Base-by-base conservation (phyloP, 2,797 vertebrate genomes). In the Sorex maritimensis region DNA sequence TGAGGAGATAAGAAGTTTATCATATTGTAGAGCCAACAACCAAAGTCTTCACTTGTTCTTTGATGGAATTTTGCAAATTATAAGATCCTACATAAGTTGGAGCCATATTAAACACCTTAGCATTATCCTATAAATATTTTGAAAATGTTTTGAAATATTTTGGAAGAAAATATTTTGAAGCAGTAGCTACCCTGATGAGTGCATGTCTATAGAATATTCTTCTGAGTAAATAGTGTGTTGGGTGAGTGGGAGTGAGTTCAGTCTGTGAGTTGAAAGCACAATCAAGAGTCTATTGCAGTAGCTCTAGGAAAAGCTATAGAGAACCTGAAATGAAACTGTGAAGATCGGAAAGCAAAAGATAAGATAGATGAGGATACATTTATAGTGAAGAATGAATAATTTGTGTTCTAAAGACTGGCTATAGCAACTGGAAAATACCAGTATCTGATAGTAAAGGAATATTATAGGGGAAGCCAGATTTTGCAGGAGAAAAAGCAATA, bases 91-190 rank as follows among this genome's bases (percentile, higher is more conserved):
- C 3, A 5, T n/a, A 34, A 85, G 12, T 71, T 7, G 26, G 4
- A 61, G 63, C 30, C 13, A 28, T 52, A 15, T 34, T 72, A 68
- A 93, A 10, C 24, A 73, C 49, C 46, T 94, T 86, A 86, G 24
- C 15, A 85, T 82, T 26, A 88, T 84, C 10, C 3, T 63, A 13
- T 74, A 78, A 86, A 71, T 52, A 34, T 84, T 44, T 44, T 7
- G 41, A 44, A 44, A 44, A 44, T 44, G 7, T 44, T 44, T 44
- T 44, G 41, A 44, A 44, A 44, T 44, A 44, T 44, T 44, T 44
- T 26, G 13, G 73, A 44, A 88, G 6, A 85, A 85, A 89, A 6
- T 17, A 80, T 88, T 86, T 92, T 83, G n/a, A 94, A 90, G 21
- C 28, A 0, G 34, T 19, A 73, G 2, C 3, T 74, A 4, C 28